These are phyloP conservation scores for Chanos chanos DNA, from an alignment of 2,797 vertebrate species.

Conservation along the genomic window DNA sequence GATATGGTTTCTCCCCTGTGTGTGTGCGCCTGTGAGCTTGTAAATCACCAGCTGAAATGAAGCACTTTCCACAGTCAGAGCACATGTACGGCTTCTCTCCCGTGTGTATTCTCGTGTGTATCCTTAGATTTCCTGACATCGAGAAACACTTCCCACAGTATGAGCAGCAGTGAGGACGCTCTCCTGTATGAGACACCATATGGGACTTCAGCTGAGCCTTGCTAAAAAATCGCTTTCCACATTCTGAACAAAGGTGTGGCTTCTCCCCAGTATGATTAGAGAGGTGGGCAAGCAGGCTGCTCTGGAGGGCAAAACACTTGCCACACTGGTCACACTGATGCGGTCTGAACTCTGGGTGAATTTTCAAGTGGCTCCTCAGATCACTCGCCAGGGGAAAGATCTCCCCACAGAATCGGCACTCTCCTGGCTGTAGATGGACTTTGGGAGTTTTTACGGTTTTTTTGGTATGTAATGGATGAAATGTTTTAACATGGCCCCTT, in stretches of 20 bases:
- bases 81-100: constrained; percentile 72
- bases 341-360: constrained; percentile 52
- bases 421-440: constrained; percentile 45
- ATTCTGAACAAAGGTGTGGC: constrained; percentile 66
- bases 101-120: constrained; percentile 68
- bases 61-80: constrained; percentile 65
- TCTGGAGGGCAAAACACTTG: constrained; percentile 60
- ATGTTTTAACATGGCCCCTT: no score
- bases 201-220: constrained; percentile 67
- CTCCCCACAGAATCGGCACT: constrained; percentile 64
- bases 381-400: constrained; percentile 63
- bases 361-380: constrained; percentile 67
- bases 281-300: constrained; percentile 58
- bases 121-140: constrained; percentile 66
- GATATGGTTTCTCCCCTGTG: constrained; percentile 65
- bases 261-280: constrained; percentile 55
- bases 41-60: constrained; percentile 65
- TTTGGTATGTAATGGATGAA: no score
- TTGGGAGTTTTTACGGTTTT: no score
- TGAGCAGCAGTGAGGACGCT: constrained; percentile 63
- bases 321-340: constrained; percentile 64
- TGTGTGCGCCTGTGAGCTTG: constrained; percentile 71
- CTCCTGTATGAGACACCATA: constrained; percentile 62
- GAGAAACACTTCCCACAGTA: constrained; percentile 70
- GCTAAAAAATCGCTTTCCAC: constrained; percentile 69